Conservation (phyloP, 2,888 invertebrate species). For the Oxyteleia sp. region DNA sequence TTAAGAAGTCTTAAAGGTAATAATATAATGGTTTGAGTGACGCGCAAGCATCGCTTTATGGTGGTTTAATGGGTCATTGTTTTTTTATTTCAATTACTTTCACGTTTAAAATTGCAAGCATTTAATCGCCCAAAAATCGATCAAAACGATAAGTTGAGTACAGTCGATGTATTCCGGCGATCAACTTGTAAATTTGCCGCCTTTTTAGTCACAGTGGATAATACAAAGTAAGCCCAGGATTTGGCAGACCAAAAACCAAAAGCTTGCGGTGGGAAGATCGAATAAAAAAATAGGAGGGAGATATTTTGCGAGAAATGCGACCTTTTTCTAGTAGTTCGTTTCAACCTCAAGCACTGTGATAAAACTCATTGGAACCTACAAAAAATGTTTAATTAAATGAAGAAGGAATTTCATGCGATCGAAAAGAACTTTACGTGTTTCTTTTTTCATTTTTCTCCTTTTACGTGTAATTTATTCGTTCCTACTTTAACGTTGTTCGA, state of each 20-base stretch:
- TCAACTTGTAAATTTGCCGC: slow-evolving; percentile 73
- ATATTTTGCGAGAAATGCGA: slow-evolving; percentile 61
- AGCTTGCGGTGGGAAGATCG: slow-evolving; percentile 36
- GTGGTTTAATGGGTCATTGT: too few relatives aligned
- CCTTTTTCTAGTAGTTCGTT: slow-evolving; percentile 52
- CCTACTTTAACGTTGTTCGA: too few relatives aligned
- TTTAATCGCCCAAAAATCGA: slow-evolving; percentile 47
- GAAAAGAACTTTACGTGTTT: slow-evolving; percentile 40
- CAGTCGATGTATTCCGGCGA: slow-evolving; percentile 14
- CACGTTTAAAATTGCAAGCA: too few relatives aligned
- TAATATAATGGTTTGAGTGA: too few relatives aligned
- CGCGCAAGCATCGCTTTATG: too few relatives aligned
- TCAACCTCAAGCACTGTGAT: slow-evolving; percentile 63
- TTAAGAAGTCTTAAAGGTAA: too few relatives aligned
- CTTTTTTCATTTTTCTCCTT: too few relatives aligned
- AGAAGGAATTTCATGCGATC: slow-evolving; percentile 35
- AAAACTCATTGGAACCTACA: slow-evolving; percentile 67
- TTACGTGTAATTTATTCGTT: too few relatives aligned
- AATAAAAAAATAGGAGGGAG: slow-evolving; percentile 28
- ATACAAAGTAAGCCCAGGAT: slow-evolving; percentile 61
- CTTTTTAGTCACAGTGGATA: slow-evolving; percentile 59
- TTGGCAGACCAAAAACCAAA: slow-evolving; percentile 64
- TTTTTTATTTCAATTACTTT: too few relatives aligned
- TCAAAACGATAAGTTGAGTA: slow-evolving; percentile 30
- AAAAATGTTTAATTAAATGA: slow-evolving; percentile 68